Conservation (phyloP, 1,140 invertebrate genomes). For the Sminthurinus signatus region DNA sequence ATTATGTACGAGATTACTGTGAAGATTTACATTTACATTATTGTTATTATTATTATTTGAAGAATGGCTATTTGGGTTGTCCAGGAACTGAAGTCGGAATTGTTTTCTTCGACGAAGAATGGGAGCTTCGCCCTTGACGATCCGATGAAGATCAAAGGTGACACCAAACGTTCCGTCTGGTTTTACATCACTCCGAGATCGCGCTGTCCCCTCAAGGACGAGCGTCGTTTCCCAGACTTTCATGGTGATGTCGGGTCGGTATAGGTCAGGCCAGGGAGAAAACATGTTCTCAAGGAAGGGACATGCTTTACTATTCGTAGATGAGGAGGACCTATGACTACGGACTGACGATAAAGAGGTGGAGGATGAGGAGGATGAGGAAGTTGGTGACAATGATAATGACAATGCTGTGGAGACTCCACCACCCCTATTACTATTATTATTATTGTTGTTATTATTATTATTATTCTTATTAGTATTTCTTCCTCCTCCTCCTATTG, state of each 20-base stretch:
- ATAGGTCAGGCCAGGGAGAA: constrained; percentile 30
- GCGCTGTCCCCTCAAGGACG: constrained; percentile 38
- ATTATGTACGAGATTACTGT: constrained; percentile 13
- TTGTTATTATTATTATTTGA: constrained; percentile 23
- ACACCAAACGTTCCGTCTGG: constrained; percentile 40
- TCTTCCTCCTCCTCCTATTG: too few relatives aligned
- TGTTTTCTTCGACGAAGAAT: constrained; percentile 35
- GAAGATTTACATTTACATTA: constrained; percentile 17
- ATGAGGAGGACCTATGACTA: not conserved
- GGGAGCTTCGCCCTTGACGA: constrained; percentile 39
- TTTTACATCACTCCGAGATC: constrained; percentile 37
- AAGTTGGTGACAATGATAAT: not conserved
- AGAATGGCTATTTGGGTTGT: constrained; percentile 23
- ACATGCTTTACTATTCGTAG: constrained; percentile 3
- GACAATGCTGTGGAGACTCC: not conserved
- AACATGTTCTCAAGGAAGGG: constrained; percentile 23
- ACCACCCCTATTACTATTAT: too few relatives aligned
- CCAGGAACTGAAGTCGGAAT: constrained; percentile 42
- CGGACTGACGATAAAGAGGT: not conserved
- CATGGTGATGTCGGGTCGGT: constrained; percentile 36
- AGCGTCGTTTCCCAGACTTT: constrained; percentile 37
- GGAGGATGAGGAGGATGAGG: constrained; percentile 9
- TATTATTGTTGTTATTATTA: too few relatives aligned
- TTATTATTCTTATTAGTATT: too few relatives aligned
- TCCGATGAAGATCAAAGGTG: constrained; percentile 39